Conservation (phyloP, 2,888 invertebrate genomes). For the Proisotoma minuta region DNA sequence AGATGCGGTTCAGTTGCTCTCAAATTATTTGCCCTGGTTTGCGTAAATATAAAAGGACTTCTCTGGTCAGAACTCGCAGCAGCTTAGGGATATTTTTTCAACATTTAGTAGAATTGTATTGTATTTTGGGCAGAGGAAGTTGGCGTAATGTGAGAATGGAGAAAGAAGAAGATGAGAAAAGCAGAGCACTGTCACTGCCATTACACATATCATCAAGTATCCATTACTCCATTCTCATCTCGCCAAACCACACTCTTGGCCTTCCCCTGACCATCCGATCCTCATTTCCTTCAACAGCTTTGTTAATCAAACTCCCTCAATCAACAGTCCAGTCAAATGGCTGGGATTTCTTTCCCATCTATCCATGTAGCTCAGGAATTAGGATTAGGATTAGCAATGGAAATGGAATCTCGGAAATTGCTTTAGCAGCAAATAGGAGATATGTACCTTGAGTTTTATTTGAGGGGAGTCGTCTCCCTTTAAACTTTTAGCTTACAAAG, state of each 20-base stretch:
- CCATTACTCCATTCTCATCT: slow-evolving; percentile 25
- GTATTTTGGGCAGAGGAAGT: not conserved
- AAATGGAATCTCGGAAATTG: slow-evolving; percentile 1
- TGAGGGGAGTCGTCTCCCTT: too few relatives aligned
- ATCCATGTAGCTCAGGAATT: not conserved
- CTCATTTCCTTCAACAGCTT: slow-evolving; percentile 1
- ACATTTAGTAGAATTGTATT: too few relatives aligned
- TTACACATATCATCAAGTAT: slow-evolving; percentile 43
- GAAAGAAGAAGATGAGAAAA: slow-evolving; percentile 9
- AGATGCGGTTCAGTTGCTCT: too few relatives aligned
- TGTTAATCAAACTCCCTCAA: slow-evolving; percentile 1
- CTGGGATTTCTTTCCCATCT: not conserved
- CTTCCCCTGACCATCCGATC: not conserved
- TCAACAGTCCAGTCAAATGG: too few relatives aligned
- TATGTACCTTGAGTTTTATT: too few relatives aligned
- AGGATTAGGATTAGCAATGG: slow-evolving; percentile 5
- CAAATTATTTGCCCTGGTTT: too few relatives aligned
- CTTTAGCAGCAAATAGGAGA: too few relatives aligned
- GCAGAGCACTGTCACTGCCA: slow-evolving; percentile 41
- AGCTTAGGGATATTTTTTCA: too few relatives aligned
- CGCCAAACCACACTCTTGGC: not conserved
- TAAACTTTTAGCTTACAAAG: too few relatives aligned
- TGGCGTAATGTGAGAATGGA: slow-evolving; percentile 10
- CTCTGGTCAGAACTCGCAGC: too few relatives aligned
- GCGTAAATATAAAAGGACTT: too few relatives aligned